phyloP scores from a whole-genome alignment of 2,888 invertebrate genomes.

The Drosophila limbata region DNA sequence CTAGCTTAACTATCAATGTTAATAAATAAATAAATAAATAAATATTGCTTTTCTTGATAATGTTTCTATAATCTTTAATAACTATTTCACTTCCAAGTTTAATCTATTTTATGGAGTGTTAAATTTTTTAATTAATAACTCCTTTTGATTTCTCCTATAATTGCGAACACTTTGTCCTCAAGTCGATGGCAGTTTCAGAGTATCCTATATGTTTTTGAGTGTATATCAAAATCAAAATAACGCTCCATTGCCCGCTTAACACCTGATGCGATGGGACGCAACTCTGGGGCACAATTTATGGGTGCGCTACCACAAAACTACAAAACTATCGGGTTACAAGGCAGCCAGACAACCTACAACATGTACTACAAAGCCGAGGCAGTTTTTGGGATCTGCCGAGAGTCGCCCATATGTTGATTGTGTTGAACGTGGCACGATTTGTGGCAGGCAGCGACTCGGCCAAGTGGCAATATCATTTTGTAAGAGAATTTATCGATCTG shows the following conservation, averaged over 20 bases:
- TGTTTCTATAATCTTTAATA: no score
- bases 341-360: conserved; percentile 80
- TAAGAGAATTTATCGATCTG: conserved; percentile 64
- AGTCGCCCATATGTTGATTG: conserved; percentile 70
- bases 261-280: conserved; percentile 70
- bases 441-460: conserved; percentile 33
- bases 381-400: conserved; percentile 44
- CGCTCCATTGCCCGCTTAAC: conserved; percentile 69
- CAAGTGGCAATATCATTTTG: conserved; percentile 73
- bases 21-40: no score
- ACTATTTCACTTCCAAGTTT: no score
- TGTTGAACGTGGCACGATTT: conserved; percentile 65
- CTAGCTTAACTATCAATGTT: no score
- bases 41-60: no score
- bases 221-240: conserved; percentile 42
- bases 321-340: conserved; percentile 81
- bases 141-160: no score
- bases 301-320: conserved; percentile 82
- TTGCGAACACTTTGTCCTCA: neutral
- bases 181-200: neutral
- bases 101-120: no score
- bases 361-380: conserved; percentile 58
- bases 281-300: conserved; percentile 69
- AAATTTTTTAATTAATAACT: no score
- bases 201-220: conserved; percentile 25